phyloP scores from a whole-genome alignment of 2,797 vertebrate species.

The Geotria australis region DNA sequence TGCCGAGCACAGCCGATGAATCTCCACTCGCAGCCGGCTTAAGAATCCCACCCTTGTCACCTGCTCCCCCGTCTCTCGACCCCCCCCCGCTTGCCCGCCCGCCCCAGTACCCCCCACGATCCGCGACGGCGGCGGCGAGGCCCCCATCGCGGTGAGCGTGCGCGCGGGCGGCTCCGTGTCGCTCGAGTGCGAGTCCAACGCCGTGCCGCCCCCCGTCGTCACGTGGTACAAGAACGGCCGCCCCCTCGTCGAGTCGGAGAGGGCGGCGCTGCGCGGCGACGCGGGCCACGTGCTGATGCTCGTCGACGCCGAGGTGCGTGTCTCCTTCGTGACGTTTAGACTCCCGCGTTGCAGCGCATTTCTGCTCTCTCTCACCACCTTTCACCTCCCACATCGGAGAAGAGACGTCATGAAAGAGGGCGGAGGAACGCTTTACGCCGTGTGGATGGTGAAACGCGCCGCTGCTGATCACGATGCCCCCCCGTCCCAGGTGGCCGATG shows the following conservation, averaged over 20 bases:
- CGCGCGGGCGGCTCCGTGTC: conserved; percentile 21
- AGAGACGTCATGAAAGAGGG: too few species aligned
- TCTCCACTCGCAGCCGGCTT: neutral
- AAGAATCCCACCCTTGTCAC: neutral
- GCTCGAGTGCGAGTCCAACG: conserved; percentile 54
- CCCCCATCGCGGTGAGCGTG: conserved; percentile 28
- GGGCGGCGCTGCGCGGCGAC: conserved; percentile 16
- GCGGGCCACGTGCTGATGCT: conserved; percentile 30
- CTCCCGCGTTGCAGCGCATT: too few species aligned
- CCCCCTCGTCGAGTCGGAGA: conserved; percentile 20
- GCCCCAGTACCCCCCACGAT: conserved; percentile 62
- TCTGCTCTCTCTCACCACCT: too few species aligned
- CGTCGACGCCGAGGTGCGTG: conserved; percentile 36
- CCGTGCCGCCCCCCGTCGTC: conserved; percentile 49
- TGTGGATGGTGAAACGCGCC: too few species aligned
- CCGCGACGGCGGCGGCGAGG: conserved; percentile 25
- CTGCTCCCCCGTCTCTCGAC: neutral
- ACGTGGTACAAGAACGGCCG: conserved; percentile 71
- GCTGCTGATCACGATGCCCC: too few species aligned
- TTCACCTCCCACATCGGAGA: too few species aligned
- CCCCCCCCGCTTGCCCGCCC: neutral
- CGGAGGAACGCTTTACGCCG: too few species aligned
- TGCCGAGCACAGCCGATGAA: neutral
- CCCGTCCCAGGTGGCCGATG: conserved; percentile 45
- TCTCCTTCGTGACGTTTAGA: too few species aligned